Evolutionary conservation across 1,140 invertebrate genomes (phyloP), one percentile per base, ranked within the genome.

Genomic region (Drosophila leontia): DNA sequence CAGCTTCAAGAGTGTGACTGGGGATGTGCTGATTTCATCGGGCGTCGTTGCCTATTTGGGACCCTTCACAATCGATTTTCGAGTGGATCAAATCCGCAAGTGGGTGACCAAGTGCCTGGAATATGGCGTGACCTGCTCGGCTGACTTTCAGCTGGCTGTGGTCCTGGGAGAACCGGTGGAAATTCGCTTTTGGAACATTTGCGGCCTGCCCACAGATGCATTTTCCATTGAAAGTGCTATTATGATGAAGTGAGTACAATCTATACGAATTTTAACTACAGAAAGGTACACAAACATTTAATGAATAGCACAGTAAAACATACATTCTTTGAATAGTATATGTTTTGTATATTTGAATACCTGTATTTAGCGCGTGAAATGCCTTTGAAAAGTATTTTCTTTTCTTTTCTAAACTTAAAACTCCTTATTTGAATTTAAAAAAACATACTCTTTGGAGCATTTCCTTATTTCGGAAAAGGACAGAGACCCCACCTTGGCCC

Each of bases 221-320:
- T 99, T 98, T 92, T 98, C 97, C 19, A 94, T 98, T 56, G 98
- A 99, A 79, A 99, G 98, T 92, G 98, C 96, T 55, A 98, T 99
- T 77, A 98, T 99, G 86, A 96, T 97, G 55, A 95, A 94, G 96
- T 96, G 92, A 92, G 91, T 92, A 68, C 0, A 32, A 41, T 1
- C 17, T 8, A 12, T 1, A 53, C 0, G 0, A 11, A 32, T 8
- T 50, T 58, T 17, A n/a, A 19, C 17, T 19, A 47, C 11, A 39
- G 19, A 1, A 17, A 29, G 4, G 19, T 7, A 4, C 0, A 8
- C 1, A 26, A 15, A 47, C 26, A 26, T 26, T 0, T 26, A 7
- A 15, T 23, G 8, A 47, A 26, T 15, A 29, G 6, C 26, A 29
- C 26, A 29, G 26, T 5, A 6, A 29, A 29, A 5, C 26, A 29